Evolutionary conservation across 2,888 invertebrate genomes (phyloP), one percentile per base, ranked within the genome.

Genomic region (Erebia ligea): DNA sequence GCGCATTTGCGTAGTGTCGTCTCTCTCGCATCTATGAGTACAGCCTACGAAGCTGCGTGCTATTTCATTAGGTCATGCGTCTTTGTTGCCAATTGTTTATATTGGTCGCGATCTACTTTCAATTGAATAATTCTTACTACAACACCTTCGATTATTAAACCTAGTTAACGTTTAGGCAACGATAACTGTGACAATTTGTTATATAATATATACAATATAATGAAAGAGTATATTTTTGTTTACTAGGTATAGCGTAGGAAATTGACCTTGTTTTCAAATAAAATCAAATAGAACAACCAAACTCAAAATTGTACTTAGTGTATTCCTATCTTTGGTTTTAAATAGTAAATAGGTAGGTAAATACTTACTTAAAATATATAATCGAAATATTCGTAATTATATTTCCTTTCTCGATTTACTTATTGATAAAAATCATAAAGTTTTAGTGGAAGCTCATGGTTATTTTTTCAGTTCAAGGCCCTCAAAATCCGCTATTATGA

Each of bases 61-160:
- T 85, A 83, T 90, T 89, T 90, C 87, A 90, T 89, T 86, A 88
- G 82, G 82, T 78, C 82, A 85, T 82, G 89, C 87, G 86, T 84
- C 83, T 87, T 88, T 89, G 90, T 89, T 89, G 80, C 79, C 85
- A 82, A 83, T 91, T 92, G 92, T 93, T 92, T 92, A 91, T 90
- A 90, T 91, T 90, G 89, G 86, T 86, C 87, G 86, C 86, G 86
- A 88, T 89, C 86, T 86, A 87, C 87, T 91, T 91, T 89, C 89
- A 91, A 90, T 90, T 92, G 89, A 91, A 90, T 89, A 91, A 91
- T 91, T 87, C 84, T 84, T 84, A 86, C 83, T 81, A 82, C 83
- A 85, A 86, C 87, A 90, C 89, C 86, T 89, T 82, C 78, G 81
- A 82, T 84, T 86, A 81, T 82, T 81, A 80, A 79, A 71, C 70